phyloP scores from a whole-genome alignment of 2,113 vertebrate species.

The Protobothrops flavoviridis region DNA sequence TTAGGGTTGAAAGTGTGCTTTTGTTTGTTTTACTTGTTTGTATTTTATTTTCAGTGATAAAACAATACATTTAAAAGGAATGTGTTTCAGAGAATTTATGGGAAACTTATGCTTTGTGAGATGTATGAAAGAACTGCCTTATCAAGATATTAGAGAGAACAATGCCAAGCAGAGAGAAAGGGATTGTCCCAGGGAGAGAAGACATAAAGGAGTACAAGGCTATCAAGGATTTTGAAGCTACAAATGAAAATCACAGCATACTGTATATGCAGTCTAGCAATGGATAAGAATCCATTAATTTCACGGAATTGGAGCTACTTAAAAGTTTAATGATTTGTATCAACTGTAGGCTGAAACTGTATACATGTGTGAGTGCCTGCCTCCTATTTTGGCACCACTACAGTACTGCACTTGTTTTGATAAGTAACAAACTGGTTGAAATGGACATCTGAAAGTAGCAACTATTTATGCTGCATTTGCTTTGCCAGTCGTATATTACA shows the following conservation, averaged over 20 bases:
- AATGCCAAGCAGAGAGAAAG: neutral
- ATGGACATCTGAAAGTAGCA: neutral
- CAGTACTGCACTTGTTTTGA: neutral
- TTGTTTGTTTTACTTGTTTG: too few species aligned
- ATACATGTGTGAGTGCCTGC: neutral
- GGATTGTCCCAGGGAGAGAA: neutral
- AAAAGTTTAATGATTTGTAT: constrained; percentile 34
- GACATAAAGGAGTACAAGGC: neutral
- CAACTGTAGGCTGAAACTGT: constrained; percentile 20
- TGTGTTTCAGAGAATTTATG: neutral
- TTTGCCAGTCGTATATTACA: neutral
- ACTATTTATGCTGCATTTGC: neutral
- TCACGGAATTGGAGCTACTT: constrained; percentile 11
- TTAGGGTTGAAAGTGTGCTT: too few species aligned
- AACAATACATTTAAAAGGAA: neutral
- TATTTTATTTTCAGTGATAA: too few species aligned
- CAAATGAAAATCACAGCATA: neutral
- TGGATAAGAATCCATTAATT: neutral
- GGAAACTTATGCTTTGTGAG: neutral
- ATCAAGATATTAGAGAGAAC: neutral
- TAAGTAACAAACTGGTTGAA: neutral
- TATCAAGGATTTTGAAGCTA: neutral
- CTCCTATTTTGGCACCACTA: constrained; percentile 35
- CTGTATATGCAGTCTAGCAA: too few species aligned
- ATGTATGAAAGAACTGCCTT: neutral